Base-by-base conservation (phyloP, 2,113 vertebrate species). In the Boleophthalmus pectinirostris region DNA sequence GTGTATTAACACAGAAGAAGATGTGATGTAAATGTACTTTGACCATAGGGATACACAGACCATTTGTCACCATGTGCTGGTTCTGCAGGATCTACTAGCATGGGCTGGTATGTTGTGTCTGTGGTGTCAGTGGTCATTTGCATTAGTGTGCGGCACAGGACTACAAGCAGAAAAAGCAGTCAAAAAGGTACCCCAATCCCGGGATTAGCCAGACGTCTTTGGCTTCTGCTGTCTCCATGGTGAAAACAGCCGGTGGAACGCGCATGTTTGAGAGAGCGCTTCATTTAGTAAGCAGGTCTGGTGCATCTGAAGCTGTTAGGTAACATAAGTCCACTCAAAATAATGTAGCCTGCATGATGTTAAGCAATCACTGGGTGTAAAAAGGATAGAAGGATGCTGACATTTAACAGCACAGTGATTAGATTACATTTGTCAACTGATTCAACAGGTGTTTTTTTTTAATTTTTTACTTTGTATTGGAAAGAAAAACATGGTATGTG, bases 171-270 rank as follows among this genome's bases (percentile, higher is more conserved):
- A 77, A 74, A 43, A 77, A 78, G 83, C 9, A 80, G 69, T 64
- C 78, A 69, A 74, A 82, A 85, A 87, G 87, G 86, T 80, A 68
- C 70, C 80, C 64, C 78, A 84, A 88, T 90, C 85, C 72, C 9
- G 10, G 45, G 88, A 89, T 90, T 89, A 90, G 81, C 64, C 8
- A 79, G 72, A 85, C 82, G 74, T 89, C 85, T 87, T 82, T 83
- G 84, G 82, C 87, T 82, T 86, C 82, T 74, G 80, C 85, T 81
- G 89, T 91, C 85, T 85, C 90, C 90, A 91, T 89, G 88, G 90
- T 77, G 72, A 90, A 87, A 82, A 84, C 82, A 78, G 85, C 79
- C 74, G 49, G 81, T 54, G 81, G 82, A 89, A 85, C 77, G 82
- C 71, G 51, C 78, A 74, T 45, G 72, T 81, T 72, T 54, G 74